These are phyloP conservation scores for Caenorhabditis japonica DNA, from an alignment of 2,888 invertebrate species.

Conservation along the genomic window DNA sequence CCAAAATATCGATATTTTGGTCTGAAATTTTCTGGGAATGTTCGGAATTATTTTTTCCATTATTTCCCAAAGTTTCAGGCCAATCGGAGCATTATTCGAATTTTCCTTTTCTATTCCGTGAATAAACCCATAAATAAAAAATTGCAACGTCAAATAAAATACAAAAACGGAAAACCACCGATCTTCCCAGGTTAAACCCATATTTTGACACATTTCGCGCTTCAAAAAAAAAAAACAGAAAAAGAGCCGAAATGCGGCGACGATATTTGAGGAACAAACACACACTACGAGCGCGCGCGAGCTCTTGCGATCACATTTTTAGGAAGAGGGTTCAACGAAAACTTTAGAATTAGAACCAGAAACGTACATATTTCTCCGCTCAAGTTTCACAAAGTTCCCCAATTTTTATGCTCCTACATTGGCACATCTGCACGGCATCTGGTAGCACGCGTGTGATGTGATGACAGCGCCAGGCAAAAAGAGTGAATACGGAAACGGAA, in stretches of 20 bases:
- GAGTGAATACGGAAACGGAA: neutral
- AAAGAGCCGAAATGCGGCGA: no score
- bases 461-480: slow-evolving; percentile 32
- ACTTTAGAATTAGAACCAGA: slow-evolving; percentile 20
- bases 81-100: no score
- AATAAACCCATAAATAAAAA: no score
- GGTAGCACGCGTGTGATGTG: slow-evolving; percentile 10
- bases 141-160: neutral
- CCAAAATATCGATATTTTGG: no score
- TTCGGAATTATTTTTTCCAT: no score
- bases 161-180: slow-evolving; percentile 8
- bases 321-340: no score
- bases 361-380: slow-evolving; percentile 31
- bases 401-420: neutral
- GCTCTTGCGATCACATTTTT: slow-evolving; percentile 36
- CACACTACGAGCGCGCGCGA: slow-evolving; percentile 11
- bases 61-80: no score
- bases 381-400: no score
- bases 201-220: slow-evolving; percentile 23
- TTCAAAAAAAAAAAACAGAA: slow-evolving; percentile 23
- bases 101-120: no score
- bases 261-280: slow-evolving; percentile 37
- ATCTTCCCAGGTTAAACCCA: slow-evolving; percentile 11
- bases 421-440: slow-evolving; percentile 40
- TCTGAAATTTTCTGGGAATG: no score